A percentile compares a stretch with the other conserved stretches of the same genome.
These are phyloP conservation scores for Tiliqua scincoides DNA, from an alignment of 2,113 vertebrate species.

Conservation along the genomic window DNA sequence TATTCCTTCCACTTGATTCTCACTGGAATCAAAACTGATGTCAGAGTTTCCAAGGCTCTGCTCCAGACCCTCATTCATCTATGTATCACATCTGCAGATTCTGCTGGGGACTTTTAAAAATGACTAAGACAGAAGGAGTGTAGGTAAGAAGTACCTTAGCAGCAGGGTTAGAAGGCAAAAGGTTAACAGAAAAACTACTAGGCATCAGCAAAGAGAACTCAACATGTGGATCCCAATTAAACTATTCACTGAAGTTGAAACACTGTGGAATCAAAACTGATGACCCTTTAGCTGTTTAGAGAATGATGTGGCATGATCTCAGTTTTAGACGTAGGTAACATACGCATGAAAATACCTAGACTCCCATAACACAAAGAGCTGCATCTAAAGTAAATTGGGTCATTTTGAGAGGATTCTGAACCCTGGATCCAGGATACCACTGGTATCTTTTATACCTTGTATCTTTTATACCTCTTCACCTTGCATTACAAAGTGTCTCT, in stretches of 20 bases:
- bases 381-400: background rate
- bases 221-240: background rate
- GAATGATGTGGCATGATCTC: rapidly evolving
- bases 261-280: background rate
- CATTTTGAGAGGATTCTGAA: background rate
- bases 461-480: background rate
- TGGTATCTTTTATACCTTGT: background rate
- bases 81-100: background rate
- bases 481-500: background rate
- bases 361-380: background rate
- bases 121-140: background rate
- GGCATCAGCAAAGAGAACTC: constrained; percentile 1
- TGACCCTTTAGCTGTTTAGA: background rate
- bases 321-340: background rate
- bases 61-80: background rate
- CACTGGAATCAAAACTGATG: background rate
- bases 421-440: background rate
- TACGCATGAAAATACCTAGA: background rate
- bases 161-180: background rate
- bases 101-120: background rate
- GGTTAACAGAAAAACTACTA: background rate
- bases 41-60: constrained; percentile 8
- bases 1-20: background rate
- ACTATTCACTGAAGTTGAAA: background rate
- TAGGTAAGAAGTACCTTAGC: background rate